Evolutionary conservation across 2,797 vertebrate genomes (phyloP).

Genomic region (Phrynocephalus guinanensis): DNA sequence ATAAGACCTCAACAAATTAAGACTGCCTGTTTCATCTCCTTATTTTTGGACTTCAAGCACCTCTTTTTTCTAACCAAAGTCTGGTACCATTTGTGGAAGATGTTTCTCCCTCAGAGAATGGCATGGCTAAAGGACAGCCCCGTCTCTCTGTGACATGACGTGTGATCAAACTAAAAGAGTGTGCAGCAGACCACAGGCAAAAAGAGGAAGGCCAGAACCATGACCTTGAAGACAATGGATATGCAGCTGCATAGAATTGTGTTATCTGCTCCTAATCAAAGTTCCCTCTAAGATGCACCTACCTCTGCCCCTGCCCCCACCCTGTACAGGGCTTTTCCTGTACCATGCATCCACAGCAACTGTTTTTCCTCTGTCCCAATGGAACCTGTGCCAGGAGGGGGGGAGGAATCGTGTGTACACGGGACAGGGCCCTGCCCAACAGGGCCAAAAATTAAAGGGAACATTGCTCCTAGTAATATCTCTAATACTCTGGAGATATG

Average conservation of each 20-base stretch:
- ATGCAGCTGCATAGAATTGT: neutral
- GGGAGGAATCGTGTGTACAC: no score
- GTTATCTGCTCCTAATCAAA: neutral
- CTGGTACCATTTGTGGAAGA: neutral
- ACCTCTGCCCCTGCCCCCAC: no score
- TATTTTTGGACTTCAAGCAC: neutral
- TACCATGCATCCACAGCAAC: no score
- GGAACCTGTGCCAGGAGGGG: no score
- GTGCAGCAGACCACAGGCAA: neutral
- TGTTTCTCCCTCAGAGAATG: slow-evolving; percentile 6
- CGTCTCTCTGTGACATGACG: neutral
- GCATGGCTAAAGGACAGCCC: neutral
- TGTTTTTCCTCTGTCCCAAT: no score
- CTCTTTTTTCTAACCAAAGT: neutral
- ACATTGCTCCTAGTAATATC: neutral
- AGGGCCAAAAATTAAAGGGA: no score
- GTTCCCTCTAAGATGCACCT: no score
- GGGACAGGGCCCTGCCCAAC: no score
- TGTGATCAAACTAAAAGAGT: neutral
- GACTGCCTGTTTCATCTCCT: neutral
- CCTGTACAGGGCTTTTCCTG: no score
- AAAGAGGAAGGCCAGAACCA: neutral
- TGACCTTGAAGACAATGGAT: neutral
- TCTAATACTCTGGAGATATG: neutral
- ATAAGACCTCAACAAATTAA: neutral